Evolutionary conservation across 2,888 invertebrate genomes (phyloP).

Genomic region (Heteromurus nitidus): DNA sequence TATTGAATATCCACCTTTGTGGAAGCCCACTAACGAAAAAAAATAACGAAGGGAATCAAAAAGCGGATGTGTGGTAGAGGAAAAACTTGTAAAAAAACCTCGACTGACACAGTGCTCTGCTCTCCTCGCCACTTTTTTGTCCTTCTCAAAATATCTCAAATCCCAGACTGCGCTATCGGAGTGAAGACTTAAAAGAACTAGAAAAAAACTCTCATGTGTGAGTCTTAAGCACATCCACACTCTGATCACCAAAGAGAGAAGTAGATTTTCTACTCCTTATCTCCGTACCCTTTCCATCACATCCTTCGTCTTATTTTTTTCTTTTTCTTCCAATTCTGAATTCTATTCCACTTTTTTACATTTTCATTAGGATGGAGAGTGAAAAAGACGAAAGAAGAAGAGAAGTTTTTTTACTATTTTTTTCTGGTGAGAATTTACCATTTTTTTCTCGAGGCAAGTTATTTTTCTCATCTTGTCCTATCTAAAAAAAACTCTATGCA

Average conservation of each 20-base stretch:
- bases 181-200: not conserved
- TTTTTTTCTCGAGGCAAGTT: conserved; percentile 18
- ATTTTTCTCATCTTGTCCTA: conserved; percentile 7
- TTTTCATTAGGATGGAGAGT: conserved; percentile 43
- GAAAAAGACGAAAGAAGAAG: conserved; percentile 7
- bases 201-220: conserved; percentile 2
- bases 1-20: conserved; percentile 44
- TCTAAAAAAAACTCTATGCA: not conserved
- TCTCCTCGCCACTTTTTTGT: not conserved
- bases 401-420: conserved; percentile 24
- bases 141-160: not conserved
- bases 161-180: not conserved
- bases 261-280: conserved; percentile 30
- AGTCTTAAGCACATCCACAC: conserved; percentile 29
- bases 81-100: not conserved
- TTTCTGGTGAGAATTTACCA: not conserved
- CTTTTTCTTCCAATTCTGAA: conserved; percentile 15
- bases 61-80: conserved; percentile 10
- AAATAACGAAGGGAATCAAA: conserved; percentile 20
- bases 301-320: conserved; percentile 15
- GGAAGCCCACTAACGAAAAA: conserved; percentile 9
- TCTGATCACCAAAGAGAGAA: too few species aligned
- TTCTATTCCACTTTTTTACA: conserved; percentile 31
- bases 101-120: not conserved
- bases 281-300: not conserved